Percentiles rank a stretch among this genome's conserved stretches.
phyloP scores from a whole-genome alignment of 1,140 invertebrate genomes.

The Bombus pascuorum region DNA sequence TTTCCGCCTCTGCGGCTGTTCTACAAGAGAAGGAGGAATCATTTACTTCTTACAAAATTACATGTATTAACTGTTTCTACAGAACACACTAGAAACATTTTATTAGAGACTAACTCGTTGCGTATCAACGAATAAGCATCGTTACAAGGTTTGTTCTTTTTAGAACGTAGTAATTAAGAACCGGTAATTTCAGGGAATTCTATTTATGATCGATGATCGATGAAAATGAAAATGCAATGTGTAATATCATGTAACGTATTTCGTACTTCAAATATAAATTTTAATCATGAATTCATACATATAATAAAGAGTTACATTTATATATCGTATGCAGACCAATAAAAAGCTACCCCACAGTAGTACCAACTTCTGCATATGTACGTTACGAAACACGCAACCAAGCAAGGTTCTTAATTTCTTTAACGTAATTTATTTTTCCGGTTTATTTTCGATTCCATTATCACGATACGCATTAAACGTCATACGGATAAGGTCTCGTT shows the following conservation, averaged over 20 bases:
- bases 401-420: background rate
- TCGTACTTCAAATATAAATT: background rate
- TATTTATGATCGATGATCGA: background rate
- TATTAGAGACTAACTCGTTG: constrained; percentile 10
- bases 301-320: background rate
- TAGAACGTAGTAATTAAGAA: no score
- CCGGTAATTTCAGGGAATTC: background rate
- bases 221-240: background rate
- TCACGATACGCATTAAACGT: background rate
- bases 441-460: constrained; percentile 3
- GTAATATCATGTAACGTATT: background rate
- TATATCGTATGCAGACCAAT: background rate
- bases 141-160: constrained; percentile 8
- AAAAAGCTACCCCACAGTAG: no score
- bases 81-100: constrained; percentile 7
- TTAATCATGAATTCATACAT: background rate
- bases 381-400: background rate
- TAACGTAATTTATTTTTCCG: background rate
- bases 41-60: constrained; percentile 1
- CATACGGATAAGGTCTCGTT: background rate
- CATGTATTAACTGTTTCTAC: constrained; percentile 21
- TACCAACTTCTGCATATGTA: background rate
- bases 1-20: background rate
- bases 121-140: background rate
- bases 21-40: background rate